phyloP scores from a whole-genome alignment of 92 coral and sea anemone species.

The Umimayanthus kanabou region DNA sequence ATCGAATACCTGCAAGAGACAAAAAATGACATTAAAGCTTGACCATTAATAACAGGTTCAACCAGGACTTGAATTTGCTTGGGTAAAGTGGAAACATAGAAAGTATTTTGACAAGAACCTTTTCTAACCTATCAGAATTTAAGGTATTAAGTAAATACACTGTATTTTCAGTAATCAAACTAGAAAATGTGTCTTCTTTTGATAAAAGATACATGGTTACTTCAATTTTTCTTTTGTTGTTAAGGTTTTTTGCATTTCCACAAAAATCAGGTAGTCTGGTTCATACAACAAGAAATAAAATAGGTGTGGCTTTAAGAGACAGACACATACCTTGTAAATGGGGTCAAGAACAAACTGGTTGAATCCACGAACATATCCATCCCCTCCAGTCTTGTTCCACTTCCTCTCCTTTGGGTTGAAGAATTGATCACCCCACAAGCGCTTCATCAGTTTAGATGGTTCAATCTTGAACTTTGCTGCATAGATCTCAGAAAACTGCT shows the following conservation, averaged over 20 bases:
- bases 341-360: constrained; percentile 92
- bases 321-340: constrained; percentile 75
- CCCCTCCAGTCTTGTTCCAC: constrained; percentile 71
- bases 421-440: constrained; percentile 93
- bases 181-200: no score
- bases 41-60: not conserved
- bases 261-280: no score
- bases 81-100: no score
- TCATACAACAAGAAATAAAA: no score
- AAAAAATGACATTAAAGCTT: not conserved
- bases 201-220: no score
- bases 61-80: not conserved
- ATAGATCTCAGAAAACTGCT: constrained; percentile 93
- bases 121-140: no score
- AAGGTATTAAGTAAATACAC: no score
- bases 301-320: not conserved
- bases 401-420: constrained; percentile 70
- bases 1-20: constrained; percentile 71
- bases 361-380: constrained; percentile 82
- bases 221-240: no score
- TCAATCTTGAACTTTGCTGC: constrained; percentile 81
- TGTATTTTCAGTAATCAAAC: no score
- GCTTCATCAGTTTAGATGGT: constrained; percentile 83
- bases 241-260: no score
- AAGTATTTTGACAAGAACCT: no score